A percentile compares a stretch with the other conserved stretches of the same genome.
Conservation (phyloP, 2,797 vertebrate genomes). For the Coilia nasus region DNA sequence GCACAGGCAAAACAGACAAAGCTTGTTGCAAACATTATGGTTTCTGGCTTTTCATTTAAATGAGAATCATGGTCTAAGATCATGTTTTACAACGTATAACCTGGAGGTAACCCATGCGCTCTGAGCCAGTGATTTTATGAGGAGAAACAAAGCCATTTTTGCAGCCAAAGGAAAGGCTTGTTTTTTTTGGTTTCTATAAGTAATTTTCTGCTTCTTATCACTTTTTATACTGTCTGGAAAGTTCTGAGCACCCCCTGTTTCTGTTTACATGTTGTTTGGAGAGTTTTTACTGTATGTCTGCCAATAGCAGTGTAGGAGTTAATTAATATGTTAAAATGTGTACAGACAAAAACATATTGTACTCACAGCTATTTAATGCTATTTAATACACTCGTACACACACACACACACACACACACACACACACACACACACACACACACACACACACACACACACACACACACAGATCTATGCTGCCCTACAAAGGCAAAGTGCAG, state of each 20-base stretch:
- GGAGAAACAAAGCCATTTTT: not conserved
- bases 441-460: not conserved
- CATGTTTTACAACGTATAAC: conserved; percentile 3
- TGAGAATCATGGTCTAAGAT: not conserved
- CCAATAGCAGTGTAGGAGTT: not conserved
- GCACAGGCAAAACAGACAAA: not conserved
- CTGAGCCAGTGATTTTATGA: conserved; percentile 19
- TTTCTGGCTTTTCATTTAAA: not conserved
- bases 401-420: not conserved
- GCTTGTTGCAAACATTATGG: not conserved
- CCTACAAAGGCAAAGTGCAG: no score
- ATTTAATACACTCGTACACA: not conserved
- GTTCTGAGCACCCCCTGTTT: not conserved
- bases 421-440: conserved; percentile 11
- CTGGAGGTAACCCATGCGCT: not conserved
- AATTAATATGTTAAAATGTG: not conserved
- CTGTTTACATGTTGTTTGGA: not conserved
- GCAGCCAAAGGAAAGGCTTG: conserved; percentile 3
- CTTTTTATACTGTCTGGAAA: not conserved
- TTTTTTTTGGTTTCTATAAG: conserved; percentile 5
- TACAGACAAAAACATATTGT: no score
- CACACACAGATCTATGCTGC: not conserved
- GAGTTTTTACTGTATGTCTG: not conserved
- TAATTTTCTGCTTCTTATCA: not conserved
- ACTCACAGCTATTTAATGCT: not conserved